Conservation (phyloP, 2,888 invertebrate genomes). For the Papilio protenor region DNA sequence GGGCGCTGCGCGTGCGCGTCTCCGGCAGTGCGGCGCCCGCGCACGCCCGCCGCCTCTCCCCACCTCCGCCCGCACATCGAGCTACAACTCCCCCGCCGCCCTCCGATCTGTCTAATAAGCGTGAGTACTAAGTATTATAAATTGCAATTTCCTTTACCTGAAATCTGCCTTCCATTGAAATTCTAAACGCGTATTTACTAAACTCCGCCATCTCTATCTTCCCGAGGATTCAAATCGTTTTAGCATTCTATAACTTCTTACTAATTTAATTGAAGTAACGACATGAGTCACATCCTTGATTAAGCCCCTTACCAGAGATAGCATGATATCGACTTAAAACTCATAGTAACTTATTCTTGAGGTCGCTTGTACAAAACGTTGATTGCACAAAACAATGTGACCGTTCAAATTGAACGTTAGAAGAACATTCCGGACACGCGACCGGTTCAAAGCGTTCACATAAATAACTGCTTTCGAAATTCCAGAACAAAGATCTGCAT, state of each 20-base stretch:
- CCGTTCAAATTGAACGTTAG: constrained; percentile 30
- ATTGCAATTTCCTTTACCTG: neutral
- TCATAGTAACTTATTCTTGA: neutral
- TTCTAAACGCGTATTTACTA: neutral
- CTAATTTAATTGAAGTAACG: neutral
- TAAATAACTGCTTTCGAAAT: constrained; percentile 41
- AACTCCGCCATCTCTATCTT: neutral
- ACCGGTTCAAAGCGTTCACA: constrained; percentile 35
- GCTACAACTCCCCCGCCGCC: constrained; percentile 72
- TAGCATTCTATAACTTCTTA: neutral
- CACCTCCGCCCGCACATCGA: constrained; percentile 77
- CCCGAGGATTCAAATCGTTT: neutral
- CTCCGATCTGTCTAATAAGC: constrained; percentile 33
- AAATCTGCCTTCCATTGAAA: neutral
- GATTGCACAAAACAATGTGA: constrained; percentile 21
- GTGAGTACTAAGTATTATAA: neutral
- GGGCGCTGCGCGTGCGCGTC: constrained; percentile 74
- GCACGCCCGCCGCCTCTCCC: constrained; percentile 74
- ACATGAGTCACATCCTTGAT: neutral
- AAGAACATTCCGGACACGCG: constrained; percentile 29
- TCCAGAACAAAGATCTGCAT: constrained; percentile 38
- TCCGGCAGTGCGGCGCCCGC: constrained; percentile 66
- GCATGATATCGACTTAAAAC: neutral
- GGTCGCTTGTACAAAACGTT: neutral
- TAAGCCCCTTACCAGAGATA: neutral